phyloP scores from a whole-genome alignment of 2,797 vertebrate genomes.

The Darevskia nairensis region DNA sequence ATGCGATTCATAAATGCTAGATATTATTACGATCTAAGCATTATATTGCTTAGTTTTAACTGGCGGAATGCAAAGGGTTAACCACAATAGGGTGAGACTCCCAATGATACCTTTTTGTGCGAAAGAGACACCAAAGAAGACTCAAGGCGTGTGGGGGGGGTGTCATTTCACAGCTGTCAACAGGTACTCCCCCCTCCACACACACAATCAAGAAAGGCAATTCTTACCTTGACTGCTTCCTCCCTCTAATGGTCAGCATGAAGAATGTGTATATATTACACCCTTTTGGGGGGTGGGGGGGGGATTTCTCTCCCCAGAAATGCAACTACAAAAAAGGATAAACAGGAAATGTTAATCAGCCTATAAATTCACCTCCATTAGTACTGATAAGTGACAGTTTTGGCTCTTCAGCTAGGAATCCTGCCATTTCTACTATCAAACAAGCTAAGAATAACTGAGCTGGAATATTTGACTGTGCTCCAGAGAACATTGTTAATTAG shows the following conservation, averaged over 20 bases:
- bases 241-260: slow-evolving; percentile 69
- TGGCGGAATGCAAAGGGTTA: slow-evolving; percentile 22
- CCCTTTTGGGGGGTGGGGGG: neutral
- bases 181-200: too few species aligned
- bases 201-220: slow-evolving; percentile 9
- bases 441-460: slow-evolving; percentile 36
- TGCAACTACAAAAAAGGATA: neutral
- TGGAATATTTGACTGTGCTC: slow-evolving; percentile 52
- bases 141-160: slow-evolving; percentile 15
- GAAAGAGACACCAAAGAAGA: slow-evolving; percentile 41
- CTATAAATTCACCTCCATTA: slow-evolving; percentile 1
- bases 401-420: slow-evolving; percentile 24
- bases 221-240: slow-evolving; percentile 69
- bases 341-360: slow-evolving; percentile 27
- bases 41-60: neutral
- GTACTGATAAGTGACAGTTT: neutral
- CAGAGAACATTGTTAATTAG: slow-evolving; percentile 54
- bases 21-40: neutral
- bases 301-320: neutral
- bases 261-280: slow-evolving; percentile 17
- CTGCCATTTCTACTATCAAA: slow-evolving; percentile 27
- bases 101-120: neutral
- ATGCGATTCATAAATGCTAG: neutral
- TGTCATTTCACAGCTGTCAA: slow-evolving; percentile 18
- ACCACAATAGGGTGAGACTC: slow-evolving; percentile 17